A percentile compares a stretch with the other conserved stretches of the same genome.
Evolutionary conservation across 2,113 vertebrate genomes (phyloP).

Genomic region (Limnothrissa miodon): DNA sequence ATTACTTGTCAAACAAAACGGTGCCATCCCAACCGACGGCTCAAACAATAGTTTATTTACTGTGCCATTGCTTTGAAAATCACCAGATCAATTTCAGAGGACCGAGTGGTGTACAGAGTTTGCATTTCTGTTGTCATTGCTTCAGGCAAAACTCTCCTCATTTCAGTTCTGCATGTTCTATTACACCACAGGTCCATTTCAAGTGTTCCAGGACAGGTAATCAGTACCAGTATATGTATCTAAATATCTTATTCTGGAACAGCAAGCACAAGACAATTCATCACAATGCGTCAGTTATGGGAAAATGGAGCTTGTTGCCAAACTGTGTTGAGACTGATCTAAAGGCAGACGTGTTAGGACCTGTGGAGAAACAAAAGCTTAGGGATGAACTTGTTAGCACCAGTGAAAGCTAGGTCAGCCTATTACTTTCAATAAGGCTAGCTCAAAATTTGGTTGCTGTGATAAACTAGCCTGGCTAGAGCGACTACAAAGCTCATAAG

Average conservation of each 20-base stretch:
- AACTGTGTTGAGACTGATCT: not conserved
- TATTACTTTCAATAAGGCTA: not conserved
- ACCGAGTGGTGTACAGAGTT: not conserved
- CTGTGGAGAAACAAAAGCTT: not conserved
- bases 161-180: not conserved
- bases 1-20: slow-evolving; percentile 3
- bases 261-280: not conserved
- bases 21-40: not conserved
- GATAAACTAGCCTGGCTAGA: too few species aligned
- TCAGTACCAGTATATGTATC: not conserved
- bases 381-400: not conserved
- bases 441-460: not conserved
- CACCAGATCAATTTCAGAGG: not conserved
- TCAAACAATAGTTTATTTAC: slow-evolving; percentile 9
- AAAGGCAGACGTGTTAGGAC: not conserved
- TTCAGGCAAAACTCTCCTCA: not conserved
- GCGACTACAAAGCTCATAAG: too few species aligned
- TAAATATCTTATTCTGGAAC: not conserved
- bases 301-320: not conserved
- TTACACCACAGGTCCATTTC: not conserved
- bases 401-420: not conserved
- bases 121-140: not conserved
- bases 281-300: not conserved
- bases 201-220: too few species aligned
- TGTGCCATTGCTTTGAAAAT: not conserved